phyloP scores from a whole-genome alignment of 2,797 vertebrate genomes.

The Melanogrammus aeglefinus region DNA sequence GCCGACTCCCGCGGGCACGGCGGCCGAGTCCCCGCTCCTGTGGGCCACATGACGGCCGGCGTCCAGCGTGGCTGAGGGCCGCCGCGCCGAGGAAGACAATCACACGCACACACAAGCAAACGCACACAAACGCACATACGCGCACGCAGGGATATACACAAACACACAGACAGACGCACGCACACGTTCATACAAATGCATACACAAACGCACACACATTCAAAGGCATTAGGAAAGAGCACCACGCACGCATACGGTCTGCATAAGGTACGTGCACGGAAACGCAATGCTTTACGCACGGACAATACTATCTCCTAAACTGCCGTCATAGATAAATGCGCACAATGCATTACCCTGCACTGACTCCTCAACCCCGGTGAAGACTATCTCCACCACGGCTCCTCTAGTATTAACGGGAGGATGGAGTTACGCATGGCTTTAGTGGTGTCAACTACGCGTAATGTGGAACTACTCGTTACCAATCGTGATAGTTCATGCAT shows the following conservation, averaged over 20 bases:
- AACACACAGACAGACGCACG: slow-evolving; percentile 25
- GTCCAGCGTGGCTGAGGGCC: slow-evolving; percentile 74
- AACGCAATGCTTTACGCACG: too few species aligned
- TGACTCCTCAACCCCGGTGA: too few species aligned
- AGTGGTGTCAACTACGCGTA: too few species aligned
- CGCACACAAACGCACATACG: slow-evolving; percentile 20
- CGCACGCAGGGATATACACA: slow-evolving; percentile 14
- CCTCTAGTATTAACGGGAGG: too few species aligned
- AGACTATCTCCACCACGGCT: too few species aligned
- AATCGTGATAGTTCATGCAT: slow-evolving; percentile 15
- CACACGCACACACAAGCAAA: slow-evolving; percentile 23
- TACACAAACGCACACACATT: neutral
- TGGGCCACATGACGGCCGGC: slow-evolving; percentile 89
- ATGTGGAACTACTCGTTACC: too few species aligned
- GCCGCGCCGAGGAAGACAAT: slow-evolving; percentile 25
- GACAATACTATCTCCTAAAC: too few species aligned
- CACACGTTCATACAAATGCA: neutral
- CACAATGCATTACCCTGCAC: too few species aligned
- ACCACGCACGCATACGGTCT: too few species aligned
- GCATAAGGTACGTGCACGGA: too few species aligned
- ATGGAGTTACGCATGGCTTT: too few species aligned
- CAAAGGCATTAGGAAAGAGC: slow-evolving; percentile 5
- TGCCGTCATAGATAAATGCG: too few species aligned
- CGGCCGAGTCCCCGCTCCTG: slow-evolving; percentile 79
- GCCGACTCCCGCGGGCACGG: slow-evolving; percentile 89